A percentile compares a stretch with the other conserved stretches of the same genome.
Evolutionary conservation across 2,797 vertebrate species (phyloP).

Genomic region (Falco concolor): DNA sequence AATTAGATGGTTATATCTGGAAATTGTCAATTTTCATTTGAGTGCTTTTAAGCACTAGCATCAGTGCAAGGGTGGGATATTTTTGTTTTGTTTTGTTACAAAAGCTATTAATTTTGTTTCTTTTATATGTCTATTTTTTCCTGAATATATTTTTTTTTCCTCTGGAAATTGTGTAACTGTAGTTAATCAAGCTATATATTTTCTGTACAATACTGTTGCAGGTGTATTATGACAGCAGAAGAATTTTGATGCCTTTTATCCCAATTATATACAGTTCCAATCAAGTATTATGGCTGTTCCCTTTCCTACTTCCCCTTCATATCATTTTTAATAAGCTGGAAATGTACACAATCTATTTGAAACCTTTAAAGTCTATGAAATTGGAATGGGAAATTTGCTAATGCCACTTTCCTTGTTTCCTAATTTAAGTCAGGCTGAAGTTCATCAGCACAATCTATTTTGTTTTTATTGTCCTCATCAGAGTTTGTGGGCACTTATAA

Average conservation of each 20-base stretch:
- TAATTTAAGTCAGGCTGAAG: background rate
- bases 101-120: background rate
- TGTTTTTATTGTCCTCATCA: background rate
- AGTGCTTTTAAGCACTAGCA: background rate
- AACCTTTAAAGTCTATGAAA: background rate
- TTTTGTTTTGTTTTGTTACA: background rate
- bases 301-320: background rate
- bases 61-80: background rate
- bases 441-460: background rate
- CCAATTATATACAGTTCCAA: background rate
- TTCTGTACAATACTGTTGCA: background rate
- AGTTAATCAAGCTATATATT: background rate
- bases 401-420: background rate
- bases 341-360: background rate
- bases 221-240: background rate
- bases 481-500: background rate
- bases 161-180: background rate
- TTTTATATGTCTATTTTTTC: background rate
- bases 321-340: background rate
- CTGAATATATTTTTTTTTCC: background rate
- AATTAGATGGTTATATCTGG: background rate
- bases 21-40: background rate
- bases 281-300: background rate
- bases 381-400: background rate
- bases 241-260: background rate